Evolutionary conservation across 2,888 invertebrate genomes (phyloP), one percentile per base, ranked within the genome.

Genomic region (Oxycera nigricornis): DNA sequence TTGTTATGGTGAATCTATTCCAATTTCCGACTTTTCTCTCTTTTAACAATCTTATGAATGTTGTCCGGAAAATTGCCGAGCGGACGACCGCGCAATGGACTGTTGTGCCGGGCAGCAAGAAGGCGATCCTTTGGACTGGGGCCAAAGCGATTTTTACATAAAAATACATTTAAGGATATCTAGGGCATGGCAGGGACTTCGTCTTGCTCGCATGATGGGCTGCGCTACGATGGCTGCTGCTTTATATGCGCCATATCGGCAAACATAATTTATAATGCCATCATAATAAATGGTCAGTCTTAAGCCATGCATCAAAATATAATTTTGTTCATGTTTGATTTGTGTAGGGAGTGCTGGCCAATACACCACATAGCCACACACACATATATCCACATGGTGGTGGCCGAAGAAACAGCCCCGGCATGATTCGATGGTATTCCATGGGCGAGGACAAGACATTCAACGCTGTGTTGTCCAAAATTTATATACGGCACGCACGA

Each of bases 231-330:
- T 17, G 41, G 41, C 14, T 57, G 26, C 76, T 76, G 61, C 72
- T 76, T 74, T 76, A 76, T 76, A 76, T 76, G 76, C 77, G 77
- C 74, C 76, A 74, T 77, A 79, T 79, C 77, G 77, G 75, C 75
- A 77, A 73, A 78, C 77, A 78, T 78, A 79, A 79, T 79, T 79
- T 79, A 79, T 79, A 79, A 79, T 78, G 67, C 74, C 77, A 79
- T 79, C 77, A 77, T 79, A 78, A 79, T 79, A 79, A 79, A 79
- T 79, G 78, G 78, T 78, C 78, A 79, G 78, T 78, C 77, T 78
- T 77, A 78, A 79, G 76, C 75, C 78, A 78, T 78, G 78, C 75
- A 79, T 78, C 78, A 78, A 77, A 77, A 76, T 65, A 65, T 65
- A 65, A 65, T 65, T 65, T 65, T 65, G 65, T 39, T 65, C 65